These are phyloP conservation scores for Piezodorus guildinii DNA, from an alignment of 1,140 invertebrate species.

Conservation along the genomic window DNA sequence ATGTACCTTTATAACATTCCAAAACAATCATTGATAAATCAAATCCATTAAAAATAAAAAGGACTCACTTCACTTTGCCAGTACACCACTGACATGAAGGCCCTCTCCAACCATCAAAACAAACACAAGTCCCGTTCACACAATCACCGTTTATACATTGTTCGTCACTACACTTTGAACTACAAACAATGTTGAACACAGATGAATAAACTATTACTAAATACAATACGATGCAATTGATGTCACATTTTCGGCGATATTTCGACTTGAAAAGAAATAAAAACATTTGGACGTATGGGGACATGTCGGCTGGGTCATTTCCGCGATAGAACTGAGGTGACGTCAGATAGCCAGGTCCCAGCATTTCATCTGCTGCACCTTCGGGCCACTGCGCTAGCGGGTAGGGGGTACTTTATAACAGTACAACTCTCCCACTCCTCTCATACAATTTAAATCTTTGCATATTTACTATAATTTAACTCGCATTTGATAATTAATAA, in stretches of 20 bases:
- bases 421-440: too few relatives aligned
- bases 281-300: conserved; percentile 68
- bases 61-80: conserved; percentile 76
- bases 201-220: conserved; percentile 37
- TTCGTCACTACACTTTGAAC: conserved; percentile 32
- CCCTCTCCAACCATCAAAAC: conserved; percentile 82
- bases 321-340: conserved; percentile 23
- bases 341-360: conserved; percentile 14
- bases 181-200: conserved; percentile 39
- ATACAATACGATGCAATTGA: conserved; percentile 24
- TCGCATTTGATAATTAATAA: too few relatives aligned
- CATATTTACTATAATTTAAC: too few relatives aligned
- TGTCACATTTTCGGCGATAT: conserved; percentile 57
- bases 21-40: background rate
- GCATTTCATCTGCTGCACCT: conserved; percentile 14
- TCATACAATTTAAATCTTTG: too few relatives aligned
- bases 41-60: conserved; percentile 6
- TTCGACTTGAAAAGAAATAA: conserved; percentile 73
- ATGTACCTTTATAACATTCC: background rate
- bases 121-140: conserved; percentile 73
- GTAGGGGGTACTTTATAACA: too few relatives aligned
- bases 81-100: conserved; percentile 76
- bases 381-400: background rate
- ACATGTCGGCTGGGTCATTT: conserved; percentile 44
- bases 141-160: conserved; percentile 58